Evolutionary conservation across 2,113 vertebrate species (phyloP).

Genomic region (Petaurus breviceps): DNA sequence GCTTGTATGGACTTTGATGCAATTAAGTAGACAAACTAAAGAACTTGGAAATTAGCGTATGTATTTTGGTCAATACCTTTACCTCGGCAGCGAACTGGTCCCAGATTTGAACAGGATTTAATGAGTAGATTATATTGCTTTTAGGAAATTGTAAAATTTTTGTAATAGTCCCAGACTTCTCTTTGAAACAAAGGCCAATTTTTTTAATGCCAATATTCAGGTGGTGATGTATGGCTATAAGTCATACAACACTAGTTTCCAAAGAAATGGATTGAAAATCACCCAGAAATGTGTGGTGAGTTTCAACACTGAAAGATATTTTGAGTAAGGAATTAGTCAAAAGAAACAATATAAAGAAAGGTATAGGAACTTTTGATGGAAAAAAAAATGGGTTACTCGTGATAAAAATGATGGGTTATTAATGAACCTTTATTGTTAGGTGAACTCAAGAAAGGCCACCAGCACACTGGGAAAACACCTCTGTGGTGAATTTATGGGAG

Average conservation of each 20-base stretch:
- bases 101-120: neutral
- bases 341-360: neutral
- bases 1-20: neutral
- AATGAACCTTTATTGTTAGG: neutral
- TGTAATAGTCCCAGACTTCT: neutral
- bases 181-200: neutral
- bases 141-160: neutral
- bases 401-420: neutral
- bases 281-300: neutral
- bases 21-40: neutral
- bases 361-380: neutral
- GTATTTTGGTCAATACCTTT: neutral
- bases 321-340: neutral
- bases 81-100: neutral
- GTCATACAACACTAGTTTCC: neutral
- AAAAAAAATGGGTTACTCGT: neutral
- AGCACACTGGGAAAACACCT: neutral
- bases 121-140: neutral
- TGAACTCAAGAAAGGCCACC: neutral
- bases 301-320: neutral
- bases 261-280: neutral
- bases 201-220: neutral
- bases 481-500: neutral
- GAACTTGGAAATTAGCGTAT: neutral
- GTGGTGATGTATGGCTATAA: neutral